Evolutionary conservation across 1,140 invertebrate species (phyloP).

Genomic region (Limonius californicus): DNA sequence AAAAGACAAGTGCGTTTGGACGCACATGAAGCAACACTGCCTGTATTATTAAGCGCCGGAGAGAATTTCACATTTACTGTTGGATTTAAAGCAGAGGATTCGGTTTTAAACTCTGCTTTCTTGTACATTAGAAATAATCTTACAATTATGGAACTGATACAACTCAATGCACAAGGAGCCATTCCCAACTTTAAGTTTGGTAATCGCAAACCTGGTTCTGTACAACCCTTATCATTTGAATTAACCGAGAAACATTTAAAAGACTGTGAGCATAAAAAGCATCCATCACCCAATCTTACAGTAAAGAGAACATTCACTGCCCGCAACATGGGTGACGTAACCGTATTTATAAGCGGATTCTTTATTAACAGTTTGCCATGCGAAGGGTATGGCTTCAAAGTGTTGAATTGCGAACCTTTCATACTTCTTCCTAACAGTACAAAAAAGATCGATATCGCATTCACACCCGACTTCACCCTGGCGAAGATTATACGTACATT

Average conservation of each 20-base stretch:
- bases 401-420: slow-evolving; percentile 78
- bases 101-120: slow-evolving; percentile 46
- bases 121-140: slow-evolving; percentile 78
- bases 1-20: slow-evolving; percentile 28
- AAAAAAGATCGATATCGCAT: slow-evolving; percentile 85
- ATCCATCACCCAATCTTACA: slow-evolving; percentile 63
- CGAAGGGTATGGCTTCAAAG: slow-evolving; percentile 75
- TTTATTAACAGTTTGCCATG: slow-evolving; percentile 71
- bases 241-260: slow-evolving; percentile 78
- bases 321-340: slow-evolving; percentile 81
- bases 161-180: slow-evolving; percentile 77
- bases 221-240: slow-evolving; percentile 75
- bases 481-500: slow-evolving; percentile 68
- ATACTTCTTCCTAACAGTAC: slow-evolving; percentile 75
- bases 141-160: slow-evolving; percentile 83
- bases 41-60: slow-evolving; percentile 48
- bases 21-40: slow-evolving; percentile 31
- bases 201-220: slow-evolving; percentile 78
- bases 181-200: slow-evolving; percentile 85
- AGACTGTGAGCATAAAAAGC: slow-evolving; percentile 64
- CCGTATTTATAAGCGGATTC: slow-evolving; percentile 72
- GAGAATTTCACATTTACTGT: slow-evolving; percentile 46
- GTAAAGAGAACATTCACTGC: slow-evolving; percentile 84
- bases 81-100: slow-evolving; percentile 44
- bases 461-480: slow-evolving; percentile 90